phyloP scores from a whole-genome alignment of 2,113 vertebrate species.

The Gracilinanus agilis region DNA sequence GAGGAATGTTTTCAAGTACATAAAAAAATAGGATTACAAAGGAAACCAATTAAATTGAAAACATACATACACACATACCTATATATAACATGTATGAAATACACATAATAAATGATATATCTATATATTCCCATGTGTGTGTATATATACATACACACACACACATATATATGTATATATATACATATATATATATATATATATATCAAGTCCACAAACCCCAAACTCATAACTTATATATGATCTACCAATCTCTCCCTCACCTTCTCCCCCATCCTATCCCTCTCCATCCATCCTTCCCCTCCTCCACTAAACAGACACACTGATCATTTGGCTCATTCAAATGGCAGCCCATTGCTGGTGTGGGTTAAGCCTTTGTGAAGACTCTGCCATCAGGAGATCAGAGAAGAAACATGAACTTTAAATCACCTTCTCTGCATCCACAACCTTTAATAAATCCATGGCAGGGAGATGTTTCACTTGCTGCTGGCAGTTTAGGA shows the following conservation, averaged over 20 bases:
- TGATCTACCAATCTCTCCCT: not conserved
- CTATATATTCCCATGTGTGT: too few relatives aligned
- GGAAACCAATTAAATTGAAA: not conserved
- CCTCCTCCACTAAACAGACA: not conserved
- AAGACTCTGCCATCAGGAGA: constrained; percentile 43
- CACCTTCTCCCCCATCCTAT: not conserved
- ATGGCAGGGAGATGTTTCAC: constrained; percentile 32
- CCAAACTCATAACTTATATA: not conserved
- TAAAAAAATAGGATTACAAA: not conserved
- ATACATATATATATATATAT: too few relatives aligned
- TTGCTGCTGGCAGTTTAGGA: constrained; percentile 46
- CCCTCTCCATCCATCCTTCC: not conserved
- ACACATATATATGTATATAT: too few relatives aligned
- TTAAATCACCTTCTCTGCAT: constrained; percentile 57
- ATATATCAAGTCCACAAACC: not conserved
- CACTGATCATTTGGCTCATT: constrained; percentile 56
- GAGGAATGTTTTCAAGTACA: not conserved
- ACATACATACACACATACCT: too few relatives aligned
- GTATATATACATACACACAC: too few relatives aligned
- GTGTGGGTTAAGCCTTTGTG: constrained; percentile 48
- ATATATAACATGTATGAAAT: too few relatives aligned
- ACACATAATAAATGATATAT: too few relatives aligned
- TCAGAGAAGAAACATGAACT: constrained; percentile 44
- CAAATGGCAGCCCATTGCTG: constrained; percentile 48
- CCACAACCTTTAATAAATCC: constrained; percentile 61